These are phyloP conservation scores for Rhynchotus rufescens DNA, from an alignment of 2,797 vertebrate species.

Conservation along the genomic window DNA sequence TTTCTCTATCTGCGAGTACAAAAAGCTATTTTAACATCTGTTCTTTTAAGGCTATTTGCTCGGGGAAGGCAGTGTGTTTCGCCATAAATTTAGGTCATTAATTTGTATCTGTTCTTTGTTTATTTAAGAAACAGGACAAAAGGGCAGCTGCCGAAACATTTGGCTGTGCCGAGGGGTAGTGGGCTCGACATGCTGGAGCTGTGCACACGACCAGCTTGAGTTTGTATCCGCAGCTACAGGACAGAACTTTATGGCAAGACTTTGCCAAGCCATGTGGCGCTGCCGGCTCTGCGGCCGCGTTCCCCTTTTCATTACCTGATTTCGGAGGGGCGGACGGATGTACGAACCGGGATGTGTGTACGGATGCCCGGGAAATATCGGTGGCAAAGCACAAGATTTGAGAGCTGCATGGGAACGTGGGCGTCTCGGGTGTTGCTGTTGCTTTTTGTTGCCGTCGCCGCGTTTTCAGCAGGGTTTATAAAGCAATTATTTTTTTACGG, in stretches of 20 bases:
- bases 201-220: conserved; percentile 90
- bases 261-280: conserved; percentile 86
- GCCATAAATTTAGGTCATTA: conserved; percentile 99
- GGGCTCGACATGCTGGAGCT: conserved; percentile 91
- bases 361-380: conserved; percentile 31
- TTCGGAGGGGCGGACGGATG: fast-evolving
- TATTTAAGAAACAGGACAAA: conserved; percentile 99
- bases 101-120: conserved; percentile 99
- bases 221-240: conserved; percentile 90
- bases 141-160: conserved; percentile 99
- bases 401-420: background rate
- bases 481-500: conserved; percentile 27
- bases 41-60: conserved; percentile 90
- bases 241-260: conserved; percentile 85
- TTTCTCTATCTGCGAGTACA: conserved; percentile 72
- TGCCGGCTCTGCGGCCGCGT: conserved; percentile 47
- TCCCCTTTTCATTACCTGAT: conserved; percentile 70
- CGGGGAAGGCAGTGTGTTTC: conserved; percentile 87
- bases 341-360: fast-evolving
- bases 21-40: conserved; percentile 92
- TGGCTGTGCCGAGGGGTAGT: conserved; percentile 98
- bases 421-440: background rate
- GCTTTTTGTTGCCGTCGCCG: background rate
- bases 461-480: background rate
- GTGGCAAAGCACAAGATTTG: background rate